A percentile compares a stretch with the other conserved stretches of the same genome.
Evolutionary conservation across 2,888 invertebrate genomes (phyloP).

Genomic region (Melinaea menophilus): DNA sequence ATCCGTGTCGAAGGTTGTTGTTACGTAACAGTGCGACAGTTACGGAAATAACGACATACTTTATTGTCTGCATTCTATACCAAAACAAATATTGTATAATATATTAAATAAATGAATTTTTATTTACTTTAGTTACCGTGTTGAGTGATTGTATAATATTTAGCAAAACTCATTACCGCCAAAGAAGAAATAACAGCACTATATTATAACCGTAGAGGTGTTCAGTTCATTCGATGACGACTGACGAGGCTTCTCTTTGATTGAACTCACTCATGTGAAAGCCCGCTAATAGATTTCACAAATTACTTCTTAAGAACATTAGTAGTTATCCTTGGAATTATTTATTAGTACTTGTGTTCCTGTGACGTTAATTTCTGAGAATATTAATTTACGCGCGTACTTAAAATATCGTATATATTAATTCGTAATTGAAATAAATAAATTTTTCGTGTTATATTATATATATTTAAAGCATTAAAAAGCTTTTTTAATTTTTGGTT

Average conservation of each 20-base stretch:
- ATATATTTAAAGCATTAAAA: too few relatives aligned
- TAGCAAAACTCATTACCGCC: background rate
- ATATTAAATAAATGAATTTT: constrained; percentile 1
- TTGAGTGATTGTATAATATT: background rate
- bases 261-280: constrained; percentile 26
- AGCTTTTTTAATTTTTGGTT: too few relatives aligned
- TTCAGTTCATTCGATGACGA: constrained; percentile 21
- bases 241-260: constrained; percentile 24
- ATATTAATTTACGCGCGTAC: too few relatives aligned
- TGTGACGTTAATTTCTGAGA: too few relatives aligned
- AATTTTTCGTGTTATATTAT: too few relatives aligned
- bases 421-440: too few relatives aligned
- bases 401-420: too few relatives aligned
- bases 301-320: constrained; percentile 16
- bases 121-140: constrained; percentile 6
- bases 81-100: too few relatives aligned
- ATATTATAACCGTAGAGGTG: background rate
- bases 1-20: background rate
- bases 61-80: too few relatives aligned
- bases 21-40: background rate
- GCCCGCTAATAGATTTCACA: constrained; percentile 21
- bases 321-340: background rate
- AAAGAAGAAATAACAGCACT: background rate
- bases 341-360: background rate
- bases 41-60: too few relatives aligned